Conservation (phyloP, 1,140 invertebrate species). For the Octopus sinensis region DNA sequence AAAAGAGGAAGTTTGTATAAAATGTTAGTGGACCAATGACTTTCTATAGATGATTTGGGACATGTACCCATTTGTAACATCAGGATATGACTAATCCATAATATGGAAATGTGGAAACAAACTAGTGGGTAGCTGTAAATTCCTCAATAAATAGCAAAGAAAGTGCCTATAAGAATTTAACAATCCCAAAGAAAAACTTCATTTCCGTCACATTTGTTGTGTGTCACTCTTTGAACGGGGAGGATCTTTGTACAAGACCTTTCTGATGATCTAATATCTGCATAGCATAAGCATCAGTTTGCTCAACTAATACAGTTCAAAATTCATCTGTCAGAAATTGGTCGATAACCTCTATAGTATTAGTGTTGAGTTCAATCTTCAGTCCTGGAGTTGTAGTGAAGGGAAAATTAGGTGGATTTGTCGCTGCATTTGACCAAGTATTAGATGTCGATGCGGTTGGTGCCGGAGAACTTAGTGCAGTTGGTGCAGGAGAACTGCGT, state of each 20-base stretch:
- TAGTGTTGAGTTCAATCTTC: not conserved
- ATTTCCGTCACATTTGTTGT: not conserved
- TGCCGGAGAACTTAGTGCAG: too few species aligned
- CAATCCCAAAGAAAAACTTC: not conserved
- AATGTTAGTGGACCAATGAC: not conserved
- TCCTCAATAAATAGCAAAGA: too few species aligned
- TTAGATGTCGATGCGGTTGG: too few species aligned
- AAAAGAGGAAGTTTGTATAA: not conserved
- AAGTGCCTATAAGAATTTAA: too few species aligned
- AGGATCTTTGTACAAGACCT: not conserved
- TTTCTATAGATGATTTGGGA: not conserved
- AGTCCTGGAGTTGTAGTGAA: not conserved
- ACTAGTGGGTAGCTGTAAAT: too few species aligned
- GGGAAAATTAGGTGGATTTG: not conserved
- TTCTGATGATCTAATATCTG: not conserved
- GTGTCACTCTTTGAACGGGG: too few species aligned
- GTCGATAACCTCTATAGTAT: not conserved
- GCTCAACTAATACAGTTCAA: not conserved
- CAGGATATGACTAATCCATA: not conserved
- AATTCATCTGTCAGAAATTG: not conserved
- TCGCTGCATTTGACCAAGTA: not conserved
- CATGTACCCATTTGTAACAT: not conserved
- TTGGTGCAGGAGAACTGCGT: too few species aligned
- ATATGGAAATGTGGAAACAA: too few species aligned
- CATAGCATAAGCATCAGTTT: not conserved